A percentile compares a stretch with the other conserved stretches of the same genome.
These are phyloP conservation scores for Drosophila paramelanica DNA, from an alignment of 2,888 invertebrate genomes.

Conservation along the genomic window DNA sequence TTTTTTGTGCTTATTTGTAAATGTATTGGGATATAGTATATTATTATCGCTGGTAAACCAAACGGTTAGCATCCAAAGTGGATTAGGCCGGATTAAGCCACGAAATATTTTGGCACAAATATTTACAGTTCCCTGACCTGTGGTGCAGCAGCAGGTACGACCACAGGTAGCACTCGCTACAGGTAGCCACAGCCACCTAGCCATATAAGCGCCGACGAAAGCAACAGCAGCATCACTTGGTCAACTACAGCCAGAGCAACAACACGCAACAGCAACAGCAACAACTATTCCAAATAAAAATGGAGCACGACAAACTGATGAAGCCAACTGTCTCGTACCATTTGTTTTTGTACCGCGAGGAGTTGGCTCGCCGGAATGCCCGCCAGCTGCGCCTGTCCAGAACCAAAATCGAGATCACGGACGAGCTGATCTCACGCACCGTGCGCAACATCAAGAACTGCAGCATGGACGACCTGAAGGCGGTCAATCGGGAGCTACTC, in stretches of 20 bases:
- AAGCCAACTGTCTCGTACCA: conserved; percentile 72
- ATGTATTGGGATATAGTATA: background rate
- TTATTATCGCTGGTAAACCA: conserved; percentile 53
- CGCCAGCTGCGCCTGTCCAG: conserved; percentile 61
- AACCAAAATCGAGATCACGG: conserved; percentile 71
- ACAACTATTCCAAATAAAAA: conserved; percentile 18
- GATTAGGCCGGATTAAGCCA: conserved; percentile 70
- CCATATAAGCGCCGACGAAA: conserved; percentile 37
- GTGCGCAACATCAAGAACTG: conserved; percentile 66
- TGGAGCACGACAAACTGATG: conserved; percentile 56
- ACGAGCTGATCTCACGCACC: conserved; percentile 67
- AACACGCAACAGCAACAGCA: background rate
- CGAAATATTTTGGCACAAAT: conserved; percentile 79
- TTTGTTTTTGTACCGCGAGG: conserved; percentile 66
- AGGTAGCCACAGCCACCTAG: conserved; percentile 1
- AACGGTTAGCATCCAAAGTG: conserved; percentile 50
- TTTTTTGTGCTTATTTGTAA: conserved; percentile 31
- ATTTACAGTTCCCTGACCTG: conserved; percentile 62
- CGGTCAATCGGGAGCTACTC: conserved; percentile 66
- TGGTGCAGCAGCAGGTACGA: conserved; percentile 10
- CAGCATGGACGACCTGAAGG: conserved; percentile 71
- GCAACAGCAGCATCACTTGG: conserved; percentile 36
- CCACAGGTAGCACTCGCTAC: conserved; percentile 13
- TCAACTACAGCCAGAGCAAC: conserved; percentile 21
- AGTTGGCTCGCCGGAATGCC: conserved; percentile 63